A percentile compares a stretch with the other conserved stretches of the same genome.
phyloP scores from a whole-genome alignment of 2,888 invertebrate genomes.

The Leucophenga maculata region DNA sequence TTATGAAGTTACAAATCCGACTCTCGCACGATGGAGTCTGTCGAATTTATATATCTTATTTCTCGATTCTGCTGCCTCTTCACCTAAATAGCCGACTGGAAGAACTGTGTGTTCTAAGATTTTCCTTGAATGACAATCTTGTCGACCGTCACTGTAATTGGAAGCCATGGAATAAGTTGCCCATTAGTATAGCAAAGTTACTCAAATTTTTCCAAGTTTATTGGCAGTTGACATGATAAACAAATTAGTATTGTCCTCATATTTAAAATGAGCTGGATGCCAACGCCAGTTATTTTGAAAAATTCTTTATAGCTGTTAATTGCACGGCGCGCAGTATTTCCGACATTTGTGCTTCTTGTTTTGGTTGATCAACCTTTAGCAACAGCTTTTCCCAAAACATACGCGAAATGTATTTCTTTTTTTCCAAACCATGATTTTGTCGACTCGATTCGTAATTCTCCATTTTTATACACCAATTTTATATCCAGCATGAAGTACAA shows the following conservation, averaged over 20 bases:
- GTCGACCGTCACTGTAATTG: conserved; percentile 31
- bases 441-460: too few relatives aligned
- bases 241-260: conserved; percentile 27
- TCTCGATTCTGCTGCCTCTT: too few relatives aligned
- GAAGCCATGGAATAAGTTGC: conserved; percentile 25
- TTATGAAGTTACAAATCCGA: too few relatives aligned
- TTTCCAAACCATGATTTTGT: too few relatives aligned
- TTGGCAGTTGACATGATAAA: conserved; percentile 31
- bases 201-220: conserved; percentile 25
- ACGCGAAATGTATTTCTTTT: too few relatives aligned
- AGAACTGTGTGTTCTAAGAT: conserved; percentile 26
- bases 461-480: too few relatives aligned
- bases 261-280: conserved; percentile 6
- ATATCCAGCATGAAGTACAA: too few relatives aligned
- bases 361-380: conserved; percentile 24
- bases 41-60: too few relatives aligned
- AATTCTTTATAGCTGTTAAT: conserved; percentile 22
- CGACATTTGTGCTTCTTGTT: conserved; percentile 26
- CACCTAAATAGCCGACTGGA: conserved; percentile 31
- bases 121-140: conserved; percentile 28
- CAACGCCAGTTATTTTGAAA: conserved; percentile 26
- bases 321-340: conserved; percentile 31
- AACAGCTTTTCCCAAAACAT: conserved; percentile 24
- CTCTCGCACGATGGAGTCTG: too few relatives aligned
- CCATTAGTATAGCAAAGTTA: conserved; percentile 18